Base-by-base conservation (phyloP, 2,888 invertebrate genomes). In the Bembecia ichneumoniformis region DNA sequence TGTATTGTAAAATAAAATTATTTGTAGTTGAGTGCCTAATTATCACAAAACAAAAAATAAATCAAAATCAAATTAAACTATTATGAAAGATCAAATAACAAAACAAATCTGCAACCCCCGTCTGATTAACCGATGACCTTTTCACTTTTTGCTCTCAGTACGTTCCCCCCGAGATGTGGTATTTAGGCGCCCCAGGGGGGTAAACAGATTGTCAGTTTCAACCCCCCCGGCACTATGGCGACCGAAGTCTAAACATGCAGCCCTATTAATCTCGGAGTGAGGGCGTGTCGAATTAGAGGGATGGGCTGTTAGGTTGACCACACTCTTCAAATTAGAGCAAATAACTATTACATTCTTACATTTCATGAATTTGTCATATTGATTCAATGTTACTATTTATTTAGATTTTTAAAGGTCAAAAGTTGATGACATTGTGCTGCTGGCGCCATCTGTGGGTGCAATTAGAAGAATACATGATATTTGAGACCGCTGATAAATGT, bases 251-350 rank as follows among this genome's bases (percentile, higher is more conserved):
- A 84, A 83, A 86, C 86, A 86, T 59, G 59, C 60, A 58, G 71
- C 76, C 76, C 79, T 79, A 84, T 83, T 82, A 84, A 83, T 84
- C 84, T 82, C 80, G 57, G 61, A 60, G 75, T 65, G 64, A 79
- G 81, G 83, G 83, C 75, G 83, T 77, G 73, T 69, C 76, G 70
- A 74, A 73, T 69, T 46, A 50, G 51, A 51, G 51, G 52, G 52
- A 50, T 51, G 35, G 51, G 51, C 47, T 52, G 47, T 57, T 58
- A 68, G 68, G 70, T 77, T 75, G 64, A 64, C 66, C 67, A 63
- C 15, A 40, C 28, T 7, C 28, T 28, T 28, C 3, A 20, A 20
- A n/a, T n/a, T 20, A 9, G 28, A 28, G 20, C 1, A 20, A 20
- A 20, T 20, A 20, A 2, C n/a, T n/a, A n/a, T n/a, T n/a, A n/a